Evolutionary conservation across 92 coral and sea anemone genomes (phyloP), one percentile per base, ranked within the genome.

Genomic region (Siderastrea siderea): DNA sequence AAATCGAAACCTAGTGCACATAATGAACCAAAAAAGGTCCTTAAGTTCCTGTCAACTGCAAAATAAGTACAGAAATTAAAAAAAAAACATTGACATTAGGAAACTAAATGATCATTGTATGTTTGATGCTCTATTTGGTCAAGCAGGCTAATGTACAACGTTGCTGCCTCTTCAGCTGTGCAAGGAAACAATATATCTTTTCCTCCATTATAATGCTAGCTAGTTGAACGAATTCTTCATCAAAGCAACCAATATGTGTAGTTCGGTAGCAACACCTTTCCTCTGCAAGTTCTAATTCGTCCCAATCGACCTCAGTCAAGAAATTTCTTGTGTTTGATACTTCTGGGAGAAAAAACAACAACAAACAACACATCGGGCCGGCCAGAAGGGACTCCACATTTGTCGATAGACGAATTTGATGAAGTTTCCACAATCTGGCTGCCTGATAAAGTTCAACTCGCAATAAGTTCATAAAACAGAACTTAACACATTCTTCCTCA

Each of bases 331-430:
- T 61, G 44, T 16, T 51, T 17, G 72, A 63, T 45, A 77, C 46
- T 78, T 86, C 66, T 58, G 90, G 90, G 17, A 78, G 49, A 71
- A 78, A 75, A 50, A 69, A 88, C 64, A 78, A 71, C 15, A 71
- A 74, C n/a, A n/a, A n/a, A n/a, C n/a, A n/a, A n/a, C n/a, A n/a
- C 50, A 62, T 67, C 19, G 91, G 91, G 4, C 86, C 51, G 78
- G 81, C 87, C 61, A 78, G 26, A 47, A 88, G 92, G 58, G 92
- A 89, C 47, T 83, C 88, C 52, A 79, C 58, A 73, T 83, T 89
- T 63, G 81, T 65, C 13, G 87, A 72, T 8, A 83, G 92, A n/a
- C 92, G 74, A 74, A 89, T 89, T 51, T 74, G 48, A 74, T 89
- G 92, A 1, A 74, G 51, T 47, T 89, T 89, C 89, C 88, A 89